A percentile compares a stretch with the other conserved stretches of the same genome.
These are phyloP conservation scores for Xenops minutus DNA, from an alignment of 2,797 vertebrate species.

Conservation along the genomic window DNA sequence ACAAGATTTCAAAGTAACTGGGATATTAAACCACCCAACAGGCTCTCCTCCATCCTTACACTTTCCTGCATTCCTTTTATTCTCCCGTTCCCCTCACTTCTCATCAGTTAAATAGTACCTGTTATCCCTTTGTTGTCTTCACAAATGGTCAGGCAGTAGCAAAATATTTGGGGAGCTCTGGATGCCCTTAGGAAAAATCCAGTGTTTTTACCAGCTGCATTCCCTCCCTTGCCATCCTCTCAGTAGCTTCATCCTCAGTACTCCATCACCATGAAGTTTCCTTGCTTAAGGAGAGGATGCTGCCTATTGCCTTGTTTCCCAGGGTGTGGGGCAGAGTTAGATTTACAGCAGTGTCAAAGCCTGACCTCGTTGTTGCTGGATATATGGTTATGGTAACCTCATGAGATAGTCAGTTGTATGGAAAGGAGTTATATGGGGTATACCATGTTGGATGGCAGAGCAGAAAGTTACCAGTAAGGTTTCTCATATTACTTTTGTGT, in stretches of 20 bases:
- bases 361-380: neutral
- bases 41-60: neutral
- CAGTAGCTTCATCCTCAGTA: neutral
- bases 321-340: neutral
- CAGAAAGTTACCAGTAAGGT: neutral
- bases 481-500: neutral
- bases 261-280: neutral
- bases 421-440: neutral
- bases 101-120: conserved; percentile 31
- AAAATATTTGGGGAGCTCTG: conserved; percentile 53
- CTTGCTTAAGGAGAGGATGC: conserved; percentile 20
- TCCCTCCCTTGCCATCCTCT: neutral
- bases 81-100: conserved; percentile 4
- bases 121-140: conserved; percentile 57
- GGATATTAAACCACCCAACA: conserved; percentile 32
- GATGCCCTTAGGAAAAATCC: conserved; percentile 46
- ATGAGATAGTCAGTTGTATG: neutral
- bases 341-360: neutral
- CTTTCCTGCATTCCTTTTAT: conserved; percentile 29
- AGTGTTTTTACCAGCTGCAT: conserved; percentile 4
- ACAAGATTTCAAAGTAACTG: neutral
- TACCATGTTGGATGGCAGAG: neutral
- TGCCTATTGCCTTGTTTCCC: neutral
- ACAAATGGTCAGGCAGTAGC: conserved; percentile 43
- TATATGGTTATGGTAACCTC: neutral